A percentile compares a stretch with the other conserved stretches of the same genome.
phyloP scores from a whole-genome alignment of 2,797 vertebrate genomes.

The Parotocinclus haroldoi region DNA sequence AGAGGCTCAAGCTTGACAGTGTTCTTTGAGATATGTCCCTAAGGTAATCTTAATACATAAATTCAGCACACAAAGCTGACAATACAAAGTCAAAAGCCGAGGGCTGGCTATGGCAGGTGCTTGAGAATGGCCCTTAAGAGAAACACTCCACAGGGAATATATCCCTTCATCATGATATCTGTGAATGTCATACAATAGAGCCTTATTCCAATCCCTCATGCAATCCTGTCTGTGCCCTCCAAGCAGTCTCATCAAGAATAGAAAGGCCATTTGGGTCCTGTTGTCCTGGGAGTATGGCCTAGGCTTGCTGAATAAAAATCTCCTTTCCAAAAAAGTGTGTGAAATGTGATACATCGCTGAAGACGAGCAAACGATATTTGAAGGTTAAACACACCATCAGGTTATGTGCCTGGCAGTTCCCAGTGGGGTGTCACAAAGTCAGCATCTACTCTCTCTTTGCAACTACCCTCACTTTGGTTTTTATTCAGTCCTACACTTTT shows the following conservation, averaged over 20 bases:
- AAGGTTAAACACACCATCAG: conserved; percentile 42
- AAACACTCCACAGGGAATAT: conserved; percentile 23
- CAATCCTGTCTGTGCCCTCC: conserved; percentile 35
- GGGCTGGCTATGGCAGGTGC: background rate
- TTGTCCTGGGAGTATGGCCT: conserved; percentile 38
- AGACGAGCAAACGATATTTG: conserved; percentile 31
- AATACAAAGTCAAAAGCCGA: conserved; percentile 14
- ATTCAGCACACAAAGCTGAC: conserved; percentile 7
- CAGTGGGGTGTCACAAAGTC: conserved; percentile 54
- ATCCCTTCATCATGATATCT: conserved; percentile 36
- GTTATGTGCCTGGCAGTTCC: conserved; percentile 25
- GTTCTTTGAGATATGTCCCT: background rate
- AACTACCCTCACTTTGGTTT: conserved; percentile 46
- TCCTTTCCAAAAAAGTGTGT: conserved; percentile 27
- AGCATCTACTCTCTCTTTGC: conserved; percentile 45
- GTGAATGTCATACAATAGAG: conserved; percentile 35
- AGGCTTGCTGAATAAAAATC: conserved; percentile 34
- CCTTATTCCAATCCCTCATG: conserved; percentile 40
- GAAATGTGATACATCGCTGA: conserved; percentile 37
- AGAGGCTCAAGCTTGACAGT: background rate
- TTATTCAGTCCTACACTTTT: conserved; percentile 45
- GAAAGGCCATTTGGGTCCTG: conserved; percentile 41
- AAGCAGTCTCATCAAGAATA: conserved; percentile 37
- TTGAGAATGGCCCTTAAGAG: conserved; percentile 28
- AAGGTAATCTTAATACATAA: conserved; percentile 20